Evolutionary conservation across 2,113 vertebrate species (phyloP).

Genomic region (Sebastes schlegelii): DNA sequence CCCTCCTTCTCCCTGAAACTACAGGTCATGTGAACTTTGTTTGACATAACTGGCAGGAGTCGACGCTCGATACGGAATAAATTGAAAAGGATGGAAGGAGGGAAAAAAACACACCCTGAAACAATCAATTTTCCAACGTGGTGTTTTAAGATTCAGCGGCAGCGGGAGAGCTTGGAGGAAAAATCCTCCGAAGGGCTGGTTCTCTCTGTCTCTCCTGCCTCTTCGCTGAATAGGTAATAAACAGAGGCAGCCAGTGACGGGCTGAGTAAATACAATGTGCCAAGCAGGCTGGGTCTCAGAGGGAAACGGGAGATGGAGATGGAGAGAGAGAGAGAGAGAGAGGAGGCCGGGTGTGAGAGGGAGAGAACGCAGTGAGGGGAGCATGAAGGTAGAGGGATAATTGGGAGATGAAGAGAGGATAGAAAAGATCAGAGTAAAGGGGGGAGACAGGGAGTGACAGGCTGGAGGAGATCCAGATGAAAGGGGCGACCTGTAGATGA

Average conservation of each 20-base stretch:
- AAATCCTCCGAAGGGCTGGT: constrained; percentile 40
- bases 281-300: constrained; percentile 48
- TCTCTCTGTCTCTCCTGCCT: constrained; percentile 43
- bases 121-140: constrained; percentile 48
- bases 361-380: neutral
- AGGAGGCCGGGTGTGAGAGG: neutral
- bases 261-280: constrained; percentile 62
- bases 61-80: constrained; percentile 20
- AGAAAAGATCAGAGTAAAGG: neutral
- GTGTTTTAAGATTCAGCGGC: constrained; percentile 53
- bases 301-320: constrained; percentile 17
- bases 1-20: neutral
- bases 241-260: constrained; percentile 50
- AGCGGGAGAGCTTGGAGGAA: constrained; percentile 35
- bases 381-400: constrained; percentile 28
- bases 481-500: constrained; percentile 5
- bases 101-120: constrained; percentile 6
- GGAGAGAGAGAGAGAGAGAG: neutral
- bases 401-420: constrained; percentile 25
- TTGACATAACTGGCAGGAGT: constrained; percentile 23
- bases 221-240: constrained; percentile 59
- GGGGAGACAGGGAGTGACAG: neutral
- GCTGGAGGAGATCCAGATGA: constrained; percentile 9
- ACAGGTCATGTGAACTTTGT: constrained; percentile 42
- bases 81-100: constrained; percentile 36